phyloP scores from a whole-genome alignment of 2,888 invertebrate genomes.

The Psylliodes chrysocephalus region DNA sequence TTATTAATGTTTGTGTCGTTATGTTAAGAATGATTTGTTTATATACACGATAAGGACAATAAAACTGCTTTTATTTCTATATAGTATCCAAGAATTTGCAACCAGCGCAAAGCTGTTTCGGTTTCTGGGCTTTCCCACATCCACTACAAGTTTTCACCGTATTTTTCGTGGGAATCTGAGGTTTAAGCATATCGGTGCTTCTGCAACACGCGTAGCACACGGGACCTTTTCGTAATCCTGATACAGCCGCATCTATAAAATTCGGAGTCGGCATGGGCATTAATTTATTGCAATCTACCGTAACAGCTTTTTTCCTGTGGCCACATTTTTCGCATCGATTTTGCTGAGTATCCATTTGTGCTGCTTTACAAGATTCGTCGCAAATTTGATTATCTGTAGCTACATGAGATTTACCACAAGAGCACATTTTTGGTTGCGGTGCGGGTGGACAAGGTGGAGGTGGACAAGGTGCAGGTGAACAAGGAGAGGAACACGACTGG shows the following conservation, averaged over 20 bases:
- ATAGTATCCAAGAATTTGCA: not conserved
- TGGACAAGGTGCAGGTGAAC: not conserved
- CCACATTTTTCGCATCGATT: conserved; percentile 3
- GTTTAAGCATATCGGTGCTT: not conserved
- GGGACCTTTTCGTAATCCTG: not conserved
- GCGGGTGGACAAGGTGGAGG: not conserved
- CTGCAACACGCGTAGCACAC: not conserved
- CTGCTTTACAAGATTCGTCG: not conserved
- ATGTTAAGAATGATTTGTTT: too few relatives aligned
- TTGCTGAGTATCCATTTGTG: not conserved
- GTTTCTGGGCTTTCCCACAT: not conserved
- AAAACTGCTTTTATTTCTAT: too few relatives aligned
- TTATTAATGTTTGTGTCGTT: too few relatives aligned
- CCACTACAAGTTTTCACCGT: not conserved
- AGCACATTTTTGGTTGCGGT: not conserved
- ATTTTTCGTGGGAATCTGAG: not conserved
- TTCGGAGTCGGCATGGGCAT: not conserved
- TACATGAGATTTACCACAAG: not conserved
- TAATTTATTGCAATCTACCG: not conserved
- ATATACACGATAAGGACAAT: too few relatives aligned
- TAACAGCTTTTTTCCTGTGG: conserved; percentile 2
- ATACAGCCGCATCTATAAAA: not conserved
- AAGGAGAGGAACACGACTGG: not conserved
- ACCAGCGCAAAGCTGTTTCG: not conserved
- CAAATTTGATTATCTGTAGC: not conserved